phyloP scores from a whole-genome alignment of 30 jellyfish, hydroid and myxozoan genomes.

The Pseudorhiza aurosa region DNA sequence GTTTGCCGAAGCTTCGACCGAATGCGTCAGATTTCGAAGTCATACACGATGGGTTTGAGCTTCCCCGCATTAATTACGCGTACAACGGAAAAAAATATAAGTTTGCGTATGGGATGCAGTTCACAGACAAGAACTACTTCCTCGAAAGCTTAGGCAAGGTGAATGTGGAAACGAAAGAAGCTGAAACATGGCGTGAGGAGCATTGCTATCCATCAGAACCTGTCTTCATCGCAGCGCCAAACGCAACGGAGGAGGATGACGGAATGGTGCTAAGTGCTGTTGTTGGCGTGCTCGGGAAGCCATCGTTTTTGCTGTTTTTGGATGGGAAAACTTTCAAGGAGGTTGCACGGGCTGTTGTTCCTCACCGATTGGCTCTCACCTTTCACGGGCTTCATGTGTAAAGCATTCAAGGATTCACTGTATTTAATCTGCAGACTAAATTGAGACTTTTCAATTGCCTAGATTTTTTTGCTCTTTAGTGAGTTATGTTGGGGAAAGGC shows the following conservation, averaged over 20 bases:
- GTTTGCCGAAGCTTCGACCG: neutral
- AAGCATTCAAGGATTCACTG: neutral
- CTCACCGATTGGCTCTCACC: slow-evolving; percentile 66
- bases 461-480: too few relatives aligned
- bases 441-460: too few relatives aligned
- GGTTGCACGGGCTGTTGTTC: slow-evolving; percentile 85
- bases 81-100: slow-evolving; percentile 58
- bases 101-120: slow-evolving; percentile 62
- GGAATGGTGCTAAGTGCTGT: slow-evolving; percentile 82
- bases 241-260: slow-evolving; percentile 80
- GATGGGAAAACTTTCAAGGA: slow-evolving; percentile 82
- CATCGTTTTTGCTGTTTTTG: slow-evolving; percentile 66
- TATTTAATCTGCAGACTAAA: too few relatives aligned
- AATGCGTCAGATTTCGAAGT: slow-evolving; percentile 33
- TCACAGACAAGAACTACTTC: slow-evolving; percentile 58
- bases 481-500: too few relatives aligned
- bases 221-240: slow-evolving; percentile 67
- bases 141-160: slow-evolving; percentile 61
- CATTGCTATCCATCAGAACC: slow-evolving; percentile 85
- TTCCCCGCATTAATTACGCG: slow-evolving; percentile 77
- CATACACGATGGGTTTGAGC: slow-evolving; percentile 57
- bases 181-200: slow-evolving; percentile 62
- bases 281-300: slow-evolving; percentile 82
- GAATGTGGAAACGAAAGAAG: slow-evolving; percentile 60
- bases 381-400: too few relatives aligned